Percentiles rank a stretch among this genome's conserved stretches.
Evolutionary conservation across 2,113 vertebrate genomes (phyloP).

Genomic region (Corvus cornix): DNA sequence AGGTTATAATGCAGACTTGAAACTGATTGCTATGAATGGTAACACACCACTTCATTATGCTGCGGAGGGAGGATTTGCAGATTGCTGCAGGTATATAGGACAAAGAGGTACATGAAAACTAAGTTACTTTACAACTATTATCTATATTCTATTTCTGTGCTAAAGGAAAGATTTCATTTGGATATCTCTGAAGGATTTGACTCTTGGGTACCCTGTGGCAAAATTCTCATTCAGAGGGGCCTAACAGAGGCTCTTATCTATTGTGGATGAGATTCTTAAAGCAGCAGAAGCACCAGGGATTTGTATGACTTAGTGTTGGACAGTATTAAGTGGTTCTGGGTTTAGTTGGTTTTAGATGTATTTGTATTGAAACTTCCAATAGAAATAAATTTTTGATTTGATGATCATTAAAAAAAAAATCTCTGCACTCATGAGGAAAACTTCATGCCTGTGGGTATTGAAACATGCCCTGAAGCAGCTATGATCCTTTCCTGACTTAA

Average conservation of each 20-base stretch:
- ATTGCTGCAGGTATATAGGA: conserved; percentile 91
- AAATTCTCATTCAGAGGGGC: neutral
- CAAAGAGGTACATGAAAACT: conserved; percentile 85
- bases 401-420: neutral
- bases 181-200: neutral
- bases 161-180: neutral
- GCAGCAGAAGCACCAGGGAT: neutral
- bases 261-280: neutral
- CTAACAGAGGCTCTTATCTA: neutral
- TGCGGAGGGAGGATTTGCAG: conserved; percentile 80
- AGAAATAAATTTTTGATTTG: neutral
- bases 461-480: neutral
- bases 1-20: conserved; percentile 84
- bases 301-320: neutral
- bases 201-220: neutral
- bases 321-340: neutral
- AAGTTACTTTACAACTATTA: neutral
- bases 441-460: neutral
- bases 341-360: neutral
- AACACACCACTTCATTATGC: conserved; percentile 90
- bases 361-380: neutral
- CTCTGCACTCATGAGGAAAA: neutral
- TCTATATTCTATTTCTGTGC: neutral
- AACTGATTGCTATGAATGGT: conserved; percentile 76
- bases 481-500: neutral